Base-by-base conservation (phyloP, 2,888 invertebrate genomes). In the Heliconius erato region DNA sequence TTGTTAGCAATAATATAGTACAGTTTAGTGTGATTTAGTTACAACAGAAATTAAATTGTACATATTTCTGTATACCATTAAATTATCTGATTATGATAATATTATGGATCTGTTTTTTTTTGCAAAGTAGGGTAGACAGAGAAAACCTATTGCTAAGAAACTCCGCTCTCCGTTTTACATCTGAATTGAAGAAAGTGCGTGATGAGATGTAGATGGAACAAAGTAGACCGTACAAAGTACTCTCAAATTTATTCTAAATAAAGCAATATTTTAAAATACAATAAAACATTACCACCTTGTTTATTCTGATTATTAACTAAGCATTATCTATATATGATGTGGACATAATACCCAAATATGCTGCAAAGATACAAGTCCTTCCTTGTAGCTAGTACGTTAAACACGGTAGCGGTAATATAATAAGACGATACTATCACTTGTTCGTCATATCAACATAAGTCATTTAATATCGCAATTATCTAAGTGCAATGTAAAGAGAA, bases 401-500 rank as follows among this genome's bases (percentile, higher is more conserved):
- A 59, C n/a, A 63, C n/a, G 63, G 59, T 63, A 76, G 63, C 63
- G 1, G 9, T 59, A 35, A 59, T 40, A 19, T 63, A n/a, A 32
- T 35, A 32, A 63, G 14, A 76, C 7, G 63, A 76, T 63, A 16
- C 35, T 32, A 63, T 35, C 63, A 76, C 35, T 63, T 76, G 9
- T 63, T 35, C 7, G 19, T 59, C 23, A 59, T 59, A 76, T n/a
- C 12, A 76, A 76, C 54, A 59, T 6, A 32, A 59, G 74, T 59
- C 12, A 74, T 23, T n/a, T n/a, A n/a, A 63, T 76, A 63, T 76
- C 76, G 26, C n/a, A 35, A 63, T 44, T 76, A 76, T 76, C 26
- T 76, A 76, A 76, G 76, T 78, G 67, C 28, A 68, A 78, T 67
- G 78, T 78, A 78, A 78, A 78, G 23, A 68, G 7, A 67, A 78